Evolutionary conservation across 2,113 vertebrate species (phyloP).

Genomic region (Gavia stellata): DNA sequence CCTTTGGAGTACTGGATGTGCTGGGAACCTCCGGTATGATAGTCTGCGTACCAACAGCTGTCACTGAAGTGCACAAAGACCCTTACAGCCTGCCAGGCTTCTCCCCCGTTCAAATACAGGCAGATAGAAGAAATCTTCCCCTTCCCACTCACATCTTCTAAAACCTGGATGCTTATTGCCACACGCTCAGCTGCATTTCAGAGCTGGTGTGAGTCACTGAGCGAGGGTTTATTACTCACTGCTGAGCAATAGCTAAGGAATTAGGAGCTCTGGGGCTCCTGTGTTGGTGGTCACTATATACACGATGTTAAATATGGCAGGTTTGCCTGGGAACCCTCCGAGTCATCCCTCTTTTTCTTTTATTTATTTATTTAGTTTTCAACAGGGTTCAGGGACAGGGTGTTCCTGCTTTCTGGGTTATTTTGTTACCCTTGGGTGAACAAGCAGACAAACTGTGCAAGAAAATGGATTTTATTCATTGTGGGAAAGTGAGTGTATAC

Average conservation of each 20-base stretch:
- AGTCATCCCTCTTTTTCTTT: not conserved
- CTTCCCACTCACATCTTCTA: not conserved
- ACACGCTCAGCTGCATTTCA: not conserved
- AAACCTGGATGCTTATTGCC: not conserved
- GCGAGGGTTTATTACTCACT: conserved; percentile 17
- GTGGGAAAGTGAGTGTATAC: conserved; percentile 21
- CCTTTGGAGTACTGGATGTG: not conserved
- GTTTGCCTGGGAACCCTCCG: conserved; percentile 8
- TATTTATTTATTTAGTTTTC: conserved; percentile 7
- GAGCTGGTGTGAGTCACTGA: conserved; percentile 11
- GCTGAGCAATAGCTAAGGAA: conserved; percentile 57
- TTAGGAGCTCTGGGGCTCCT: not conserved
- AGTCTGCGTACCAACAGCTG: not conserved
- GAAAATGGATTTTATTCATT: conserved; percentile 42
- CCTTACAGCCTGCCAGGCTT: not conserved
- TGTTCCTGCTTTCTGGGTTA: conserved; percentile 35
- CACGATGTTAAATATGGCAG: not conserved
- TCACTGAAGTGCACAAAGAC: not conserved
- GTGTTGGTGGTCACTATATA: not conserved
- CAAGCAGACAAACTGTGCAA: conserved; percentile 26
- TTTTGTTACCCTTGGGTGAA: conserved; percentile 31
- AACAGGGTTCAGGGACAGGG: conserved; percentile 13
- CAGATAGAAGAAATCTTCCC: not conserved
- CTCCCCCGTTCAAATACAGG: not conserved
- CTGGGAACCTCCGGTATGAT: not conserved